Evolutionary conservation across 2,888 invertebrate genomes (phyloP).

Genomic region (Ectemnius cavifrons): DNA sequence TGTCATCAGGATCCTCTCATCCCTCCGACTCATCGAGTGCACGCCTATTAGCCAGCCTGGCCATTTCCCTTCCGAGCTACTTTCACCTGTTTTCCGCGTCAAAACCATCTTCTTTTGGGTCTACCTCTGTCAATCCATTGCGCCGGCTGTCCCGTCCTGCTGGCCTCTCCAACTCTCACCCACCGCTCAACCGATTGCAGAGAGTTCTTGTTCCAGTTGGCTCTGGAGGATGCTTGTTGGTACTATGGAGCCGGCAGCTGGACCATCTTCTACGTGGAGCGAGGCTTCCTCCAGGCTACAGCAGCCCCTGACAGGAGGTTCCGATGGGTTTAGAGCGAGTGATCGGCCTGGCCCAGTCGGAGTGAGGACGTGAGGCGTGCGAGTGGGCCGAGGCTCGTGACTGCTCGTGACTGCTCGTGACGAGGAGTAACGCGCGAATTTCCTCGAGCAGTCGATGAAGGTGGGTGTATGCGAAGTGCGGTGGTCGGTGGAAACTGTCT

Average conservation of each 20-base stretch:
- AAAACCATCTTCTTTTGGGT: too few relatives aligned
- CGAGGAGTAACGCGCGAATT: neutral
- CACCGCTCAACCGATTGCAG: too few relatives aligned
- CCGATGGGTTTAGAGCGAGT: neutral
- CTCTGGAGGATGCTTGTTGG: neutral
- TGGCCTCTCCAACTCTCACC: too few relatives aligned
- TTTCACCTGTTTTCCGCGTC: too few relatives aligned
- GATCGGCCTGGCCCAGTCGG: neutral
- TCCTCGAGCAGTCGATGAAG: neutral
- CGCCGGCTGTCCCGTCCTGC: too few relatives aligned
- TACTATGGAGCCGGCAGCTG: constrained; percentile 1
- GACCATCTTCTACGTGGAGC: neutral
- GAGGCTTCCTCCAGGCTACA: neutral
- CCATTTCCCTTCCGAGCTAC: too few relatives aligned
- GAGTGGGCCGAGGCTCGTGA: neutral
- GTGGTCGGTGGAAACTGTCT: constrained; percentile 40
- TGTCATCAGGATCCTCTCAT: too few relatives aligned
- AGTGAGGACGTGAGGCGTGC: neutral
- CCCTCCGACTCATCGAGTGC: too few relatives aligned
- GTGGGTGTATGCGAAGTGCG: constrained; percentile 33
- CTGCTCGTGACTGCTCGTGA: too few relatives aligned
- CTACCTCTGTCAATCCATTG: too few relatives aligned
- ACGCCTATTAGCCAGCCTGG: too few relatives aligned
- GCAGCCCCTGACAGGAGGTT: neutral
- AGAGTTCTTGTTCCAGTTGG: too few relatives aligned